Conservation (phyloP, 1,140 invertebrate genomes). For the Pogonus chalceus region DNA sequence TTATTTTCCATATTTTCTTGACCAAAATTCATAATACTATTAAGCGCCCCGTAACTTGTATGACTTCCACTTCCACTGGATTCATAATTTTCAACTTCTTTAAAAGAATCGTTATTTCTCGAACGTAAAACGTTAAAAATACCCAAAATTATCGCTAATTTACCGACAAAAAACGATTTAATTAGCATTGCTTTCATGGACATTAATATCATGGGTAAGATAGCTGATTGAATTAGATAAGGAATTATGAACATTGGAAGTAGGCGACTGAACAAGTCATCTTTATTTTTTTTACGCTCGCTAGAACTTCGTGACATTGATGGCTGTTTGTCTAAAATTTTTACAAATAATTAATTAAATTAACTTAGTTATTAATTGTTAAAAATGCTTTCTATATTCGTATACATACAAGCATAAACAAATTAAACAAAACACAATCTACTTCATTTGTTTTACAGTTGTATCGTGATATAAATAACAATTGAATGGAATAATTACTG, state of each 20-base stretch:
- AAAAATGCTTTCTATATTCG: background rate
- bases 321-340: background rate
- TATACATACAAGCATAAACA: background rate
- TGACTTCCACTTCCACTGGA: no score
- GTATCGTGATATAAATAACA: background rate
- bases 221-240: slow-evolving; percentile 50
- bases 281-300: slow-evolving; percentile 34
- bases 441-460: background rate
- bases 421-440: background rate
- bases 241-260: slow-evolving; percentile 52
- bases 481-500: no score
- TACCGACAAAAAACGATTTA: slow-evolving; percentile 51
- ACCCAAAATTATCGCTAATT: slow-evolving; percentile 48
- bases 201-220: slow-evolving; percentile 49
- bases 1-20: slow-evolving; percentile 32
- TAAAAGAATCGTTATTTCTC: slow-evolving; percentile 28
- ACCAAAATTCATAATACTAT: no score
- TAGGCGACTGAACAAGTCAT: slow-evolving; percentile 44
- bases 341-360: background rate
- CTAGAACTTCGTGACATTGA: background rate
- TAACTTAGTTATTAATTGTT: background rate
- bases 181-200: slow-evolving; percentile 52
- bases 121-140: slow-evolving; percentile 49
- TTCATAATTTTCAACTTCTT: no score
- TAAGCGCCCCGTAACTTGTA: no score